Conservation (phyloP, 2,113 vertebrate genomes). For the Bambusicola thoracicus region DNA sequence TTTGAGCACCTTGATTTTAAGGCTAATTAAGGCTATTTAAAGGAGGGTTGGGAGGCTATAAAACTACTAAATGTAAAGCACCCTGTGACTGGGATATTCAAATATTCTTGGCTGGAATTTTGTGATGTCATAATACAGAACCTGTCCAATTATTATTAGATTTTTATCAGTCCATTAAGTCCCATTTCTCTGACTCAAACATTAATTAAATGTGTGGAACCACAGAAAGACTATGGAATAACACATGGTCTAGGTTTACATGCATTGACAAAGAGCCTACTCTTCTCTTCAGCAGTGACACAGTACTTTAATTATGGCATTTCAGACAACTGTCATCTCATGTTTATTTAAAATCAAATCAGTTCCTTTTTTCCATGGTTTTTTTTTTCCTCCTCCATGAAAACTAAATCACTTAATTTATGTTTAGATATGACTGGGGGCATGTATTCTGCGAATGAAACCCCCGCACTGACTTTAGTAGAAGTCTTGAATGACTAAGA, state of each 20-base stretch:
- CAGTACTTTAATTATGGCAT: not conserved
- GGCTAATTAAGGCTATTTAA: slow-evolving; percentile 4
- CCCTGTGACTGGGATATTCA: not conserved
- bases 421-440: not conserved
- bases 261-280: not conserved
- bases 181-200: not conserved
- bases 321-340: not conserved
- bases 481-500: not conserved
- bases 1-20: slow-evolving; percentile 28
- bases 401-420: not conserved
- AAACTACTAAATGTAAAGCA: not conserved
- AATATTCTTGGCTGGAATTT: not conserved
- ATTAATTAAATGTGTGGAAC: not conserved
- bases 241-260: not conserved
- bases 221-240: not conserved
- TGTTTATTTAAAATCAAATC: not conserved
- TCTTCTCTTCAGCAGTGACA: not conserved
- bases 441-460: not conserved
- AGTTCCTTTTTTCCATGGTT: not conserved
- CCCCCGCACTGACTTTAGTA: not conserved
- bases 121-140: not conserved
- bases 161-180: slow-evolving; percentile 28
- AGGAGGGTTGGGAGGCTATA: not conserved
- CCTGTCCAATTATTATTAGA: not conserved
- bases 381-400: not conserved